These are phyloP conservation scores for Drosophila ustulata DNA, from an alignment of 2,888 invertebrate genomes.

Conservation along the genomic window DNA sequence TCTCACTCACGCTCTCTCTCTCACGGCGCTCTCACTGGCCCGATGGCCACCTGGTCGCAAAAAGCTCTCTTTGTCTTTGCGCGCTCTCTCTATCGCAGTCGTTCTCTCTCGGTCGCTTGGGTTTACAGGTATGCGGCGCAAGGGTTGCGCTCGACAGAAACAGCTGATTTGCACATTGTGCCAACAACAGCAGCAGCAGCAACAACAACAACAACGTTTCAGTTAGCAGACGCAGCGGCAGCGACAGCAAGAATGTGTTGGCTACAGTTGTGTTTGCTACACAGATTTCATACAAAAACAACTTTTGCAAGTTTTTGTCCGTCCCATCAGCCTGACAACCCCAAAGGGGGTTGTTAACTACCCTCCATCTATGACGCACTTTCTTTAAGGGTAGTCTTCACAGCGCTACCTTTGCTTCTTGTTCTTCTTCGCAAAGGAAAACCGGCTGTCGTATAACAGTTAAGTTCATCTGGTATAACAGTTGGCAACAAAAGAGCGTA, in stretches of 20 bases:
- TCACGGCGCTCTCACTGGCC: slow-evolving; percentile 14
- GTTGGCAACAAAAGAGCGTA: slow-evolving; percentile 47
- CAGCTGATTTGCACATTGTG: slow-evolving; percentile 61
- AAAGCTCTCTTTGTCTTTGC: slow-evolving; percentile 39
- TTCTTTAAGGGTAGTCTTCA: slow-evolving; percentile 63
- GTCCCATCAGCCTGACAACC: slow-evolving; percentile 48
- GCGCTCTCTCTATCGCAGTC: slow-evolving; percentile 15
- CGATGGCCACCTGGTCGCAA: slow-evolving; percentile 33
- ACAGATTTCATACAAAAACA: slow-evolving; percentile 43
- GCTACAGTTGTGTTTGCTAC: slow-evolving; percentile 36
- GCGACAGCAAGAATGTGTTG: slow-evolving; percentile 39
- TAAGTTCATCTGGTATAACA: slow-evolving; percentile 30
- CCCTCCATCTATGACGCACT: slow-evolving; percentile 57
- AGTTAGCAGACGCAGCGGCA: slow-evolving; percentile 6
- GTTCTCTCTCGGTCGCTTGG: slow-evolving; percentile 5
- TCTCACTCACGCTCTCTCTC: slow-evolving; percentile 14
- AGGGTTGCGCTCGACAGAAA: slow-evolving; percentile 54
- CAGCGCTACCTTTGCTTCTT: slow-evolving; percentile 29
- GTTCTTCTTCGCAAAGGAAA: slow-evolving; percentile 34
- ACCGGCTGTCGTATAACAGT: slow-evolving; percentile 61
- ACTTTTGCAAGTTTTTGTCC: slow-evolving; percentile 26
- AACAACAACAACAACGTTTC: slow-evolving; percentile 1
- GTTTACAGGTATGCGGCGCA: slow-evolving; percentile 50
- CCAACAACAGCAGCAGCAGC: slow-evolving; percentile 21
- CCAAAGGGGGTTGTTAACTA: slow-evolving; percentile 37